Evolutionary conservation across 2,888 invertebrate genomes (phyloP).

Genomic region (Trichacis sp.): DNA sequence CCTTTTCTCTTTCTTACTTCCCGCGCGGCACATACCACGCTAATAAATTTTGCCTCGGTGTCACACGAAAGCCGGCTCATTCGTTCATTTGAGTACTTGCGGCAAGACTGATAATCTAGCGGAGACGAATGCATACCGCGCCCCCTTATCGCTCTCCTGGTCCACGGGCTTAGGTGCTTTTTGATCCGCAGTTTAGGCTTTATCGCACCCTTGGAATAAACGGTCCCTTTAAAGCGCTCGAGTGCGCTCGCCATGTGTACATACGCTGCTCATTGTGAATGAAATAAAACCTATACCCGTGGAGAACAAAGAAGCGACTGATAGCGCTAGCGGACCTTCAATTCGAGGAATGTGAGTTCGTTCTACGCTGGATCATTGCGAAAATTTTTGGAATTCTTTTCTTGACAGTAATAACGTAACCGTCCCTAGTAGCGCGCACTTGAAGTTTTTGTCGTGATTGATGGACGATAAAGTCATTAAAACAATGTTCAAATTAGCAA

Average conservation of each 20-base stretch:
- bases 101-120: conserved; percentile 34
- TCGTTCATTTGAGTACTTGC: conserved; percentile 34
- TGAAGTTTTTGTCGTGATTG: too few relatives aligned
- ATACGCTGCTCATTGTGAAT: conserved; percentile 27
- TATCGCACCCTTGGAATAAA: conserved; percentile 39
- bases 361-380: too few relatives aligned
- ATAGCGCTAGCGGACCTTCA: conserved; percentile 39
- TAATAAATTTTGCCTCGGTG: conserved; percentile 38
- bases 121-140: conserved; percentile 25
- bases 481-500: too few relatives aligned
- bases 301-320: conserved; percentile 40
- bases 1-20: conserved; percentile 5
- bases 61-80: conserved; percentile 35
- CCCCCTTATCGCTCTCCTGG: conserved; percentile 11
- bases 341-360: too few relatives aligned
- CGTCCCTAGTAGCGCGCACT: too few relatives aligned
- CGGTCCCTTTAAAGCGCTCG: conserved; percentile 9
- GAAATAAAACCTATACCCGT: conserved; percentile 40
- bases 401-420: too few relatives aligned
- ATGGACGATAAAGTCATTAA: too few relatives aligned
- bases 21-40: conserved; percentile 27
- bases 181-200: conserved; percentile 39
- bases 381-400: too few relatives aligned
- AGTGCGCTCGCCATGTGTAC: conserved; percentile 27
- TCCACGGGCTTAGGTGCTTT: conserved; percentile 30